phyloP scores from a whole-genome alignment of 2,888 invertebrate species.

The Eupithecia vulgata region DNA sequence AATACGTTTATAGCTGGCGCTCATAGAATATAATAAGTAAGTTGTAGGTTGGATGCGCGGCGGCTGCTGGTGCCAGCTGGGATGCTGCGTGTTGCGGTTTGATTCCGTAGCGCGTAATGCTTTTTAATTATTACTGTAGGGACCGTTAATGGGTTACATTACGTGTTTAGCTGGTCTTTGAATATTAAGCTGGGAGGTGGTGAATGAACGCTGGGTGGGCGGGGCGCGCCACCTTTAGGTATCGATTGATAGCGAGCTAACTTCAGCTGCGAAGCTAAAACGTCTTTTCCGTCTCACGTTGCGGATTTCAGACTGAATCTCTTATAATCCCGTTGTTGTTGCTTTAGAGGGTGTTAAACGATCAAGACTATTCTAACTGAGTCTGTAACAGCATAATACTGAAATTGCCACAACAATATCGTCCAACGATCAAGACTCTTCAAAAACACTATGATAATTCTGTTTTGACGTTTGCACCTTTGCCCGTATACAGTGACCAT shows the following conservation, averaged over 20 bases:
- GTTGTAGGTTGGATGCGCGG: constrained; percentile 74
- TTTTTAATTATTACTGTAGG: constrained; percentile 74
- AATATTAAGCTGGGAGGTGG: constrained; percentile 54
- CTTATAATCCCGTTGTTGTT: neutral
- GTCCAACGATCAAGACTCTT: neutral
- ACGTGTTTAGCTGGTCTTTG: constrained; percentile 55
- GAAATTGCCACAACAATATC: neutral
- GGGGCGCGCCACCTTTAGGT: constrained; percentile 44
- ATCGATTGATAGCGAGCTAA: constrained; percentile 39
- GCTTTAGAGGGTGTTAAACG: neutral
- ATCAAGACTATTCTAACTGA: constrained; percentile 8
- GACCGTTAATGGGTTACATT: constrained; percentile 68
- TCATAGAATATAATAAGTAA: constrained; percentile 84
- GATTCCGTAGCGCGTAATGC: constrained; percentile 71
- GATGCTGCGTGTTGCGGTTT: constrained; percentile 72
- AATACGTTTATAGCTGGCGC: constrained; percentile 82
- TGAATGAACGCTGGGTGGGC: constrained; percentile 58
- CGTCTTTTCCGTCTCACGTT: constrained; percentile 14
- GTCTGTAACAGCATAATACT: constrained; percentile 3
- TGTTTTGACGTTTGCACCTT: neutral
- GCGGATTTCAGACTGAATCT: constrained; percentile 5
- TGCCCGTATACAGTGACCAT: no score
- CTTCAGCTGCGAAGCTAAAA: constrained; percentile 15
- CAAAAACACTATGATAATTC: neutral
- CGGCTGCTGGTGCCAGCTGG: constrained; percentile 60